Evolutionary conservation across 1,140 invertebrate species (phyloP), one percentile per base, ranked within the genome.

Genomic region (Hydropsyche tenuis): DNA sequence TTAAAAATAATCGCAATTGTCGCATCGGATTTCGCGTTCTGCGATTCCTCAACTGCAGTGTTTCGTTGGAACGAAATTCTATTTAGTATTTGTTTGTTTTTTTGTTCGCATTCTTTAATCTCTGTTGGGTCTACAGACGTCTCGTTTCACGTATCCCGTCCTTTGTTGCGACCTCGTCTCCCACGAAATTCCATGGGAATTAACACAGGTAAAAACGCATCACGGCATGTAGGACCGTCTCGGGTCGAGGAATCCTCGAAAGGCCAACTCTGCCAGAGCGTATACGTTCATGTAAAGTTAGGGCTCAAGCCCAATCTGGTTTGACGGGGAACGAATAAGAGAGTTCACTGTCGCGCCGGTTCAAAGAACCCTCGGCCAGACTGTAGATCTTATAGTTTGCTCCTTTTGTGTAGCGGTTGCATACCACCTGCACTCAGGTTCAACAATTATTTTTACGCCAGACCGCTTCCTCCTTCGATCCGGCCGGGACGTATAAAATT

Each of bases 301-400:
- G 56, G 23, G 23, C 22, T 20, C 22, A 14, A 23, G n/a, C 56
- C 56, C 56, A 60, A 60, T 60, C 56, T 60, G 56, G 56, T 60
- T 60, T 60, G 56, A 23, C 22, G 25, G 23, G 56, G 56, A 27
- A 23, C 14, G 23, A 25, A 53, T 53, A 53, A 25, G 22, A 60
- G 22, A 60, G 56, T 42, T 65, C 63, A 45, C 18, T 30, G 63
- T 42, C 63, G 63, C 37, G 27, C 37, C 37, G 16, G 63, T 65
- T 65, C 63, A 65, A 65, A 43, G 63, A 65, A 65, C 63, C 63
- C 30, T 65, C 7, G 18, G 48, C 30, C 56, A 60, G 56, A 60
- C 56, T 23, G 9, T 27, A 4, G 14, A 22, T 60, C 14, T 25
- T 20, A 6, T 60, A 22, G 56, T 60, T 60, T 60, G 22, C 23